Base-by-base conservation (phyloP, 2,113 vertebrate species). In the Corythoichthys haematopterus region DNA sequence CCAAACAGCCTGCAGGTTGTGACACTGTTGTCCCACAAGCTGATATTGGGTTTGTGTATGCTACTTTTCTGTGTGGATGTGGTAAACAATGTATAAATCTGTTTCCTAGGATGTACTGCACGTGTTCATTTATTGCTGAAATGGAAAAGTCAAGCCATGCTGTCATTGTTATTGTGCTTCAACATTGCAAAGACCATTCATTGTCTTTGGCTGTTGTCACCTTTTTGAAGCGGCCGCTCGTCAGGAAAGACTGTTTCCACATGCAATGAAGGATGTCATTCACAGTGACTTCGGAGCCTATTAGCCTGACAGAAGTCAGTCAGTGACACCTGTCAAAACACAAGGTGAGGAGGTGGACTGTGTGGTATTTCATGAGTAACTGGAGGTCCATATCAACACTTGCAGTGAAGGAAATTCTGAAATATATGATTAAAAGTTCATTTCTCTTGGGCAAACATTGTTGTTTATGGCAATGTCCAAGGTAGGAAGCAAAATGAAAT, bases 281-380 rank as follows among this genome's bases (percentile, higher is more conserved):
- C 81, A 66, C 74, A 72, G 60, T 58, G 71, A 71, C 73, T 80
- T 79, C 69, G 55, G 78, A 70, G 80, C 79, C 78, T 84, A 82
- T 85, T 83, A 84, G 72, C 74, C 65, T 70, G 72, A 20, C 15
- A 72, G 55, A 68, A 71, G 76, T 83, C 80, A 69, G 66, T 76
- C 82, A 68, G 66, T 79, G 85, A 85, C 82, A 80, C 79, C 71
- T 87, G 85, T 87, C 87, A 83, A 74, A 83, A 82, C 63, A 69
- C 66, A 60, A 74, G 65, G 57, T 66, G 79, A 85, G 79, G 68
- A 79, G 82, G 77, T 77, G 74, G 80, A 85, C 74, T 80, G 28
- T 50, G 72, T 74, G 65, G 64, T 69, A 69, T 73, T 72, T 79
- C 70, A 71, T 70, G 66, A 71, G 69, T 64, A 78, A 71, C 75